Conservation (phyloP, 2,113 vertebrate species). For the Xenopus borealis region DNA sequence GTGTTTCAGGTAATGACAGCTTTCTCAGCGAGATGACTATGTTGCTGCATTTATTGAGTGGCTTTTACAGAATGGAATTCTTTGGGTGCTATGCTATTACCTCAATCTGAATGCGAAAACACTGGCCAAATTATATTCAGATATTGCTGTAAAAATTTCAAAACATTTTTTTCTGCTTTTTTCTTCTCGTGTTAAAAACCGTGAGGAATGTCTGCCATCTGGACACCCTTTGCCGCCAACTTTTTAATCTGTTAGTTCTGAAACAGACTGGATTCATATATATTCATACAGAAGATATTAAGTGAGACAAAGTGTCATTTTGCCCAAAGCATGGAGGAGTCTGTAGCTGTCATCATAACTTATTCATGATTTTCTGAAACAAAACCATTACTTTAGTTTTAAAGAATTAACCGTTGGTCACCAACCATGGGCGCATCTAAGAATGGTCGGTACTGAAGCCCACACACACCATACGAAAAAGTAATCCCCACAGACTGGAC, state of each 20-base stretch:
- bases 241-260: conserved; percentile 8
- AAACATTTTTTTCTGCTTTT: conserved; percentile 12
- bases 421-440: no score
- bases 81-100: conserved; percentile 34
- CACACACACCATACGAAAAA: no score
- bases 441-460: no score
- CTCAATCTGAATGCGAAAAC: conserved; percentile 30
- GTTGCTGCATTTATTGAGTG: conserved; percentile 37
- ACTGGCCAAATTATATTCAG: conserved; percentile 26
- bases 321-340: no score
- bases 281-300: neutral
- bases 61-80: neutral
- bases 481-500: no score
- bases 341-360: no score
- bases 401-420: no score
- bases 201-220: conserved; percentile 21
- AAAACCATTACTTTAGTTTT: no score
- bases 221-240: conserved; percentile 12
- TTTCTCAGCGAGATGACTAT: conserved; percentile 24
- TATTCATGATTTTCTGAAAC: no score
- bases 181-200: conserved; percentile 8
- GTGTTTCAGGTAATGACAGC: conserved; percentile 34
- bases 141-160: conserved; percentile 37
- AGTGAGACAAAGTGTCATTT: no score
- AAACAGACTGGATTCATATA: conserved; percentile 1